Evolutionary conservation across 2,888 invertebrate genomes (phyloP).

Genomic region (Agonopterix arenella): DNA sequence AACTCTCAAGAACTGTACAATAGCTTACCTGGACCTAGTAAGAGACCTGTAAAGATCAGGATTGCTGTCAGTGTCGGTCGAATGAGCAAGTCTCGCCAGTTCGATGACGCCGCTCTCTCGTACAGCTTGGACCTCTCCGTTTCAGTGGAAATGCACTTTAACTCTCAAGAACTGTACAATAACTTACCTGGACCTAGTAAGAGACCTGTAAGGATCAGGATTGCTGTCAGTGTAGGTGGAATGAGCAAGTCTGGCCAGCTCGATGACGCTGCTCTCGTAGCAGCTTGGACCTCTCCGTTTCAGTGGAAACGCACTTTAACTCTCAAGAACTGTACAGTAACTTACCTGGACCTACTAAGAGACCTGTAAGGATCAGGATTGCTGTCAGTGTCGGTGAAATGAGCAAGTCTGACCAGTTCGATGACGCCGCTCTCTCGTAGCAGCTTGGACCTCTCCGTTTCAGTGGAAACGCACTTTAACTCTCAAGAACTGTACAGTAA

Average conservation of each 20-base stretch:
- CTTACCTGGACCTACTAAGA: not conserved
- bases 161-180: not conserved
- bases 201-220: slow-evolving; percentile 10
- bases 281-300: no score
- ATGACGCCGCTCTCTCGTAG: slow-evolving; percentile 6
- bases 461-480: no score
- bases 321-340: not conserved
- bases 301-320: no score
- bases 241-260: slow-evolving; percentile 19
- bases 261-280: slow-evolving; percentile 21
- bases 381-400: slow-evolving; percentile 18
- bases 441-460: no score
- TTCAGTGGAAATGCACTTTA: no score
- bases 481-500: no score
- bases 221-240: slow-evolving; percentile 19
- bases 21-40: no score
- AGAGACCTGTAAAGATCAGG: no score
- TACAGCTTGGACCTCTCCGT: not conserved
- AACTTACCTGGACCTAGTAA: not conserved
- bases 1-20: no score
- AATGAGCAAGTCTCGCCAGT: slow-evolving; percentile 19
- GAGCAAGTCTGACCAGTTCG: slow-evolving; percentile 21
- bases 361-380: slow-evolving; percentile 10
- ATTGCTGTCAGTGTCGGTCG: slow-evolving; percentile 9
- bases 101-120: slow-evolving; percentile 23